phyloP scores from a whole-genome alignment of 2,888 invertebrate genomes.

The Polydrusus pterygomalis region DNA sequence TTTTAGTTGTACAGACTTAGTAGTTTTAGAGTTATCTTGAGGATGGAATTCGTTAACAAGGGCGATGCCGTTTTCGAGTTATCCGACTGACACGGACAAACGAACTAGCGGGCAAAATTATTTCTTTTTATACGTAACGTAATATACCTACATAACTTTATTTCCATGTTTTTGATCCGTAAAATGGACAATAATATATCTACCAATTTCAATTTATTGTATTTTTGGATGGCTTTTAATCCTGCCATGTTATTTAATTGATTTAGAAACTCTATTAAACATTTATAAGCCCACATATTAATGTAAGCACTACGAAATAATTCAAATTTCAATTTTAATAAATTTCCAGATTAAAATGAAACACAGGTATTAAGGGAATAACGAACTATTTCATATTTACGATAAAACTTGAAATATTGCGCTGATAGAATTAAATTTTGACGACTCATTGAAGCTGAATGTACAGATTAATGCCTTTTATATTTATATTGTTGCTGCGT shows the following conservation, averaged over 20 bases:
- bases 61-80: too few species aligned
- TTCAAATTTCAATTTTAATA: slow-evolving; percentile 28
- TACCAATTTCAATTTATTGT: background rate
- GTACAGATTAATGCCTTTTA: slow-evolving; percentile 55
- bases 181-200: too few species aligned
- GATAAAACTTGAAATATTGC: slow-evolving; percentile 33
- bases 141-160: too few species aligned
- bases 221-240: too few species aligned
- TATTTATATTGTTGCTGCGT: slow-evolving; percentile 50
- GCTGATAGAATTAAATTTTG: slow-evolving; percentile 48
- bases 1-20: too few species aligned
- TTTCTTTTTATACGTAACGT: too few species aligned
- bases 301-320: slow-evolving; percentile 25
- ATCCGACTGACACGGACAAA: too few species aligned
- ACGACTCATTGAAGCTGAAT: slow-evolving; percentile 58
- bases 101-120: too few species aligned
- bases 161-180: too few species aligned
- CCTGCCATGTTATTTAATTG: slow-evolving; percentile 8
- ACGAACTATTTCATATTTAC: slow-evolving; percentile 28
- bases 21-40: too few species aligned
- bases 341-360: slow-evolving; percentile 24
- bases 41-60: too few species aligned
- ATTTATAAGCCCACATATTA: slow-evolving; percentile 19
- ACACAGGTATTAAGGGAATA: slow-evolving; percentile 30
- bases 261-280: slow-evolving; percentile 13